Evolutionary conservation across 2,888 invertebrate genomes (phyloP), one percentile per base, ranked within the genome.

Genomic region (Nezara viridula): DNA sequence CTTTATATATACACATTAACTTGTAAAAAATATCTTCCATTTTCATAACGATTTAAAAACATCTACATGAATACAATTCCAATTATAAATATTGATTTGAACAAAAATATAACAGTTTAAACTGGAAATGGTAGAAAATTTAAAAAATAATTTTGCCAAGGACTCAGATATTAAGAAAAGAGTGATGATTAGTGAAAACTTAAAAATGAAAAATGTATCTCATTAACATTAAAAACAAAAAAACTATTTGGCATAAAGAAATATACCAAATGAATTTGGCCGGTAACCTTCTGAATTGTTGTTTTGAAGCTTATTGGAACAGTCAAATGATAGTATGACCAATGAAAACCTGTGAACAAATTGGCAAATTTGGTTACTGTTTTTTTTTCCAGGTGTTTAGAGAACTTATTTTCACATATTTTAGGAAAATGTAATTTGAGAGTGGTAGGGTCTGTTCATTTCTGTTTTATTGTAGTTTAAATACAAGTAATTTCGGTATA

Each of bases 311-410:
- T 24, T 44, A 81, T 44, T 4, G 81, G 24, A 81, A 81, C 81
- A 44, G 81, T 40, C 40, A 24, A 81, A 40, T 21, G n/a, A 81
- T 44, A 81, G 81, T 44, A 40, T 44, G 81, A 81, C 44, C 81
- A 81, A 81, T 81, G 81, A 81, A 81, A 81, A 81, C 81, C 81
- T 81, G 81, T 81, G 81, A 81, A 81, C 81, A 81, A 44, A 81
- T 44, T 47, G 44, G n/a, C 44, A 81, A 24, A n/a, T 81, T 44
- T n/a, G 24, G 81, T 81, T 81, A 81, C 81, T 81, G 7, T 81
- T 44, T 81, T 81, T 32, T 73, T 73, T 37, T 37, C 12, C n/a
- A 21, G 9, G 50, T 12, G 14, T 60, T 27, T 60, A 32, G 60
- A 27, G 21, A 16, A 60, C 32, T 60, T 32, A 60, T 27, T 60